A percentile compares a stretch with the other conserved stretches of the same genome.
Evolutionary conservation across 2,797 vertebrate species (phyloP).

Genomic region (Smutsia gigantea): DNA sequence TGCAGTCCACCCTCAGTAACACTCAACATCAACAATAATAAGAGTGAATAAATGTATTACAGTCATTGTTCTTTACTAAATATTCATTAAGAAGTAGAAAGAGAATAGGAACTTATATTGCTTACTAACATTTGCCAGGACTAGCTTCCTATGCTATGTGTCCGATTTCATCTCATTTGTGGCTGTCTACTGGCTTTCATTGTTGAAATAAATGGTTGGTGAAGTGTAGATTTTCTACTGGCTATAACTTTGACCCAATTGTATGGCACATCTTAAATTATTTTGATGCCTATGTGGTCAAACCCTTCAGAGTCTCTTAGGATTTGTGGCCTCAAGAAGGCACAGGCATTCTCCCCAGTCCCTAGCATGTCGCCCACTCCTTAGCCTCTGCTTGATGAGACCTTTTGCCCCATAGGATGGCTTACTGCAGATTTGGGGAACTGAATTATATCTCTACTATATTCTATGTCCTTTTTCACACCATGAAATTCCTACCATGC

Average conservation of each 20-base stretch:
- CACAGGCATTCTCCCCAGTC: not conserved
- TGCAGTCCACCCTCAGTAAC: not conserved
- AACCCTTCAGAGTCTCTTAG: not conserved
- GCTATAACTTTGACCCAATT: not conserved
- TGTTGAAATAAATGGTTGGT: not conserved
- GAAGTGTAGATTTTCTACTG: not conserved
- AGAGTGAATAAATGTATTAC: not conserved
- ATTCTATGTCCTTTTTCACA: not conserved
- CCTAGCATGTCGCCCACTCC: not conserved
- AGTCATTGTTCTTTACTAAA: not conserved
- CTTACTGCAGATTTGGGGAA: too few species aligned
- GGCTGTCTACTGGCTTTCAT: not conserved
- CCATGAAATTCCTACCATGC: not conserved
- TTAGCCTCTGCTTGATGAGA: not conserved
- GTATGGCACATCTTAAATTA: not conserved
- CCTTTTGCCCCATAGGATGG: rapidly evolving
- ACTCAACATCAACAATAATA: not conserved
- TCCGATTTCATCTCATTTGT: not conserved
- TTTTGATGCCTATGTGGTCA: not conserved
- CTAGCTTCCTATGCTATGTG: not conserved
- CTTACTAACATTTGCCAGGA: not conserved
- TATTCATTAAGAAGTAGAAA: not conserved
- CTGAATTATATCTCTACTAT: not conserved
- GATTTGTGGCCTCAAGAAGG: not conserved
- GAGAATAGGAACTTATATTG: not conserved